Base-by-base conservation (phyloP, 2,888 invertebrate species). In the Aquatica leii region DNA sequence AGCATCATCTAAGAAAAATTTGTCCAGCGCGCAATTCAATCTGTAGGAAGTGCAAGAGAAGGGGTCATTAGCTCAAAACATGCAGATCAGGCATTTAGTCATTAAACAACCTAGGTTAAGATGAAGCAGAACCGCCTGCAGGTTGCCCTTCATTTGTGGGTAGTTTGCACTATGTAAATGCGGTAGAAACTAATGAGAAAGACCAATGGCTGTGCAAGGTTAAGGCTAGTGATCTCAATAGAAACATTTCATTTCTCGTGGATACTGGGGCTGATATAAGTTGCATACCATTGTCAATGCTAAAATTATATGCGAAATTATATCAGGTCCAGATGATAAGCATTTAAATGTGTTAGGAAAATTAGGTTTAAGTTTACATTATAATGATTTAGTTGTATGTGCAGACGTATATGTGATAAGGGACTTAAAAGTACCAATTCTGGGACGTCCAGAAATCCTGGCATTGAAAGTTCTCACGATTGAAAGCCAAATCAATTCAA, bases 221-320 rank as follows among this genome's bases (percentile, higher is more conserved):
- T 15, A 1, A 43, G 17, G 17, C 14, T 15, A 15, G 15, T 12
- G 15, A 43, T 15, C 20, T 12, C 4, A 49, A 24, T 21, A 49
- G 49, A 49, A 12, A 21, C 1, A 4, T 34, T 34, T 11, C 20
- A 3, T 49, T 49, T 49, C 5, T 49, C 1, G 24, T 49, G n/a
- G 49, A 49, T 12, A 49, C 49, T 21, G 49, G 21, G 11, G 49
- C 49, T 21, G 24, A 49, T 49, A 21, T 49, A 49, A 49, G n/a
- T 20, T 49, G 49, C 14, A 49, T 49, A 24, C 49, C 49, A 2
- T 17, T 12, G 9, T 9, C 12, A 21, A 21, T 49, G n/a, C 9
- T 49, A 21, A 11, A 49, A 3, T 5, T 18, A 49, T n/a, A 2
- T 21, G 2, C 2, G n/a, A 51, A 14, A 34, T 21, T 15, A 34